Evolutionary conservation across 1,140 invertebrate species (phyloP).

Genomic region (Akabosia matsudoensis): DNA sequence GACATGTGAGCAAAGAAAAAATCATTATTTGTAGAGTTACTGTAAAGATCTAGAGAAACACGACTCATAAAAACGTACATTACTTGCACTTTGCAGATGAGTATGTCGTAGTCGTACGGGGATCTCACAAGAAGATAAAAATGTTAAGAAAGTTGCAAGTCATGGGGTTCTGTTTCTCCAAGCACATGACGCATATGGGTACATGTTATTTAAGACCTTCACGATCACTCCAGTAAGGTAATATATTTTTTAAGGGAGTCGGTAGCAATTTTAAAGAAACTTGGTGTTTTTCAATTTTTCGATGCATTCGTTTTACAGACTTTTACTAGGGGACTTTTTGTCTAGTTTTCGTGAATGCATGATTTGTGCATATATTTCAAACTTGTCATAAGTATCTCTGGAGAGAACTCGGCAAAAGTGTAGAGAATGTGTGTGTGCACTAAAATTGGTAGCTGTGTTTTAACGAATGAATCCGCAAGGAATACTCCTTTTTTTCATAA

Average conservation of each 20-base stretch:
- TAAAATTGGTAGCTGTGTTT: conserved; percentile 6
- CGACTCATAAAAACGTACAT: conserved; percentile 12
- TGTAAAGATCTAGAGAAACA: background rate
- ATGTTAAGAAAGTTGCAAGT: conserved; percentile 24
- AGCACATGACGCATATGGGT: background rate
- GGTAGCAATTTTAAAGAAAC: background rate
- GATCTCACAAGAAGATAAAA: conserved; percentile 23
- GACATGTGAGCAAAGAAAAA: background rate
- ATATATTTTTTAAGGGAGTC: background rate
- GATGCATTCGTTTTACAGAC: too few relatives aligned
- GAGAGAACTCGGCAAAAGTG: background rate
- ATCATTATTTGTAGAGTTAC: conserved; percentile 17
- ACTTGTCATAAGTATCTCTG: conserved; percentile 13
- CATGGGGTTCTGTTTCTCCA: background rate
- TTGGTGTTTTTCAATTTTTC: too few relatives aligned
- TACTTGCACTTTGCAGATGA: background rate
- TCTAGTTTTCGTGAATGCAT: background rate
- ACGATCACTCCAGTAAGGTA: background rate
- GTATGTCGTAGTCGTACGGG: background rate
- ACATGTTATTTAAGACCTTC: background rate
- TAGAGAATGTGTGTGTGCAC: background rate
- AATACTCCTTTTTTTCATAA: background rate
- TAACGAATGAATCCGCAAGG: conserved; percentile 12
- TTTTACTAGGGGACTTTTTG: too few relatives aligned
- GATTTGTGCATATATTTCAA: conserved; percentile 4